These are phyloP conservation scores for Tetranychus urticae DNA, from an alignment of 1,140 invertebrate species.

Conservation along the genomic window DNA sequence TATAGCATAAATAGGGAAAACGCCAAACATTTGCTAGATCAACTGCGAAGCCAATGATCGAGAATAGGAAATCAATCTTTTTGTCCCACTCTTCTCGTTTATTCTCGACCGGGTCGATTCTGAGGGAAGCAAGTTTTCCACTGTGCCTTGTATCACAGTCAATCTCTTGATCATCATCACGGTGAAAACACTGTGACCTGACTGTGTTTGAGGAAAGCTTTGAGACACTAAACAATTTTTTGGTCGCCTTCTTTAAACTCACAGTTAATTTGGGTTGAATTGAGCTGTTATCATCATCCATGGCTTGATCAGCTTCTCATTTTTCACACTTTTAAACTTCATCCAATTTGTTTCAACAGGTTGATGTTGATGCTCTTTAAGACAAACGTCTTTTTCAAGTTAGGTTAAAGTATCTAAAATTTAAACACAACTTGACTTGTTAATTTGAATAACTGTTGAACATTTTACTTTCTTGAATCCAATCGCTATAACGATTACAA, in stretches of 20 bases:
- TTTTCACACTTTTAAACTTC: neutral
- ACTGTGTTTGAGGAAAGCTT: neutral
- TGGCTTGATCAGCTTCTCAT: neutral
- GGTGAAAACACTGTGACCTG: neutral
- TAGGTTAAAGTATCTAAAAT: no score
- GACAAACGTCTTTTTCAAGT: no score
- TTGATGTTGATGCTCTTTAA: neutral
- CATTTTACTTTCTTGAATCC: no score
- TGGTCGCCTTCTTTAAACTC: neutral
- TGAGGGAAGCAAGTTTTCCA: neutral
- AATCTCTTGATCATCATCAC: neutral
- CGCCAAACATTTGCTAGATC: constrained; percentile 57
- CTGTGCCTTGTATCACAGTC: neutral
- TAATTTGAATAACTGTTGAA: no score
- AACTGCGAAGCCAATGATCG: constrained; percentile 63
- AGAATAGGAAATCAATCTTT: constrained; percentile 65
- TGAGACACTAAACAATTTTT: neutral
- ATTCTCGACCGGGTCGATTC: neutral
- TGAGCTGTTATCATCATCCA: neutral
- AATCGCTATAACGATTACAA: no score
- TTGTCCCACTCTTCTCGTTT: constrained; percentile 28
- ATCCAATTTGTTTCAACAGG: neutral
- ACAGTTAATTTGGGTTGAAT: neutral
- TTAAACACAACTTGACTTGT: no score
- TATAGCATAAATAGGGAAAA: constrained; percentile 56